Percentiles rank a stretch among this genome's conserved stretches.
Conservation (phyloP, 2,113 vertebrate genomes). For the Tetrax tetrax region DNA sequence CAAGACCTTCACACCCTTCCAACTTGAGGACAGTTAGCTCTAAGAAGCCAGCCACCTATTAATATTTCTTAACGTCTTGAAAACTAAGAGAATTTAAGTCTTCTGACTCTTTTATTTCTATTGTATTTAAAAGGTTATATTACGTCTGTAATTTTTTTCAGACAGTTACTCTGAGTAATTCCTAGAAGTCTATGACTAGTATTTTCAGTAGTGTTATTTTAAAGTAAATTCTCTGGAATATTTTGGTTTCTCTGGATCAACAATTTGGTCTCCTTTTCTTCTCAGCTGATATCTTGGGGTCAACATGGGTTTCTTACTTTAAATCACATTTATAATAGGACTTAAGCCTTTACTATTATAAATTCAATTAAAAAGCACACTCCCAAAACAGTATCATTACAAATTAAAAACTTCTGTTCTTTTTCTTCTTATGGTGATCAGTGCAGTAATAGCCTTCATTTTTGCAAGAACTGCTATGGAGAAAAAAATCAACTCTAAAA, state of each 20-base stretch:
- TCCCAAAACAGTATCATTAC: background rate
- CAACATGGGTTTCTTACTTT: background rate
- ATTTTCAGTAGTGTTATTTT: background rate
- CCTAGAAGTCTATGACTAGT: background rate
- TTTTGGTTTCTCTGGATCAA: background rate
- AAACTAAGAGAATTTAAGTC: background rate
- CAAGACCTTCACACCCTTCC: background rate
- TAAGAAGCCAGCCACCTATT: background rate
- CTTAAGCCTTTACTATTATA: background rate
- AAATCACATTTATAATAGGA: background rate
- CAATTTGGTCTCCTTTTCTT: background rate
- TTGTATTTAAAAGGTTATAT: background rate
- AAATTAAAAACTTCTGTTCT: background rate
- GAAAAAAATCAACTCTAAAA: background rate
- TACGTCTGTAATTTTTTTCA: background rate
- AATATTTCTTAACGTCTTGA: background rate
- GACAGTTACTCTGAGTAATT: background rate
- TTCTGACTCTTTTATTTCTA: background rate
- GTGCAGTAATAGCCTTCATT: background rate
- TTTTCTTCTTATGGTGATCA: background rate
- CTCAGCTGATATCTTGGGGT: background rate
- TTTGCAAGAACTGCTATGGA: background rate
- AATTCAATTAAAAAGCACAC: background rate
- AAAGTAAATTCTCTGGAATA: background rate
- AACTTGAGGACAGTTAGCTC: background rate